Conservation (phyloP, 1,140 invertebrate species). For the Venturia canescens region DNA sequence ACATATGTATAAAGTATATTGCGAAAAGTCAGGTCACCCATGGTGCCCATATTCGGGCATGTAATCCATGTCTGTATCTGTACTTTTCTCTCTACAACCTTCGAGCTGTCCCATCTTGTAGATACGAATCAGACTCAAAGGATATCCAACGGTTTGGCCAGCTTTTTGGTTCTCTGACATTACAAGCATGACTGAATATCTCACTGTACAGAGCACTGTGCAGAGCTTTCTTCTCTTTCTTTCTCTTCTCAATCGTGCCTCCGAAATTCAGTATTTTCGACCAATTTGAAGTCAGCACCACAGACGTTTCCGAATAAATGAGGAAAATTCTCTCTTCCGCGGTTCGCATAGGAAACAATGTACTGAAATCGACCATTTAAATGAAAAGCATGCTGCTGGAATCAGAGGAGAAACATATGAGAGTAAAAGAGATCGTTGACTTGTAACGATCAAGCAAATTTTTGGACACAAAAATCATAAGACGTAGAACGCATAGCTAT, state of each 20-base stretch:
- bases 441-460: no score
- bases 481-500: no score
- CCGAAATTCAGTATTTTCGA: background rate
- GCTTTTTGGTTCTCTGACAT: conserved; percentile 45
- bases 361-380: background rate
- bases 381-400: background rate
- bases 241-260: background rate
- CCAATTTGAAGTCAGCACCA: conserved; percentile 7
- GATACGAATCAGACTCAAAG: conserved; percentile 57
- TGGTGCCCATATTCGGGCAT: conserved; percentile 44
- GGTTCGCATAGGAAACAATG: background rate
- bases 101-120: background rate
- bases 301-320: background rate
- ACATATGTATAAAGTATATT: background rate
- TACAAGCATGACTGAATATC: conserved; percentile 23
- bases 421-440: no score
- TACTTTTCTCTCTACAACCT: background rate
- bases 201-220: background rate
- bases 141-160: conserved; percentile 53
- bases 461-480: no score
- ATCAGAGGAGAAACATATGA: no score
- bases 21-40: background rate
- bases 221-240: background rate
- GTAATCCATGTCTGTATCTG: background rate
- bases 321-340: background rate